Percentiles rank a stretch among this genome's conserved stretches.
Conservation (phyloP, 2,113 vertebrate genomes). For the Plecturocebus donacophilus region DNA sequence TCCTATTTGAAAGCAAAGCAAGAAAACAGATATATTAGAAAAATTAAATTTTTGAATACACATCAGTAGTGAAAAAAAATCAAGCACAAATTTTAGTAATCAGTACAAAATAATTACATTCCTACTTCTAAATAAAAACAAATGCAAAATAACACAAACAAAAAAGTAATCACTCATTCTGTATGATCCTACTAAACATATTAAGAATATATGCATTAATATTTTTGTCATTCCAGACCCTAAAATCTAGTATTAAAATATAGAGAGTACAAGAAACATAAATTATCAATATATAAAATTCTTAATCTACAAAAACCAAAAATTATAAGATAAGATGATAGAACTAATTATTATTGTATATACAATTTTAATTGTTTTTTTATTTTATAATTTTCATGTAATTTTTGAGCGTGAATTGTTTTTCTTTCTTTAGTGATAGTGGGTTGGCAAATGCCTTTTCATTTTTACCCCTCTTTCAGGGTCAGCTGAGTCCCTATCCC, state of each 20-base stretch:
- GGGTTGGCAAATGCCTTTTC: background rate
- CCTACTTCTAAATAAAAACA: background rate
- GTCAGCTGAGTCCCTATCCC: background rate
- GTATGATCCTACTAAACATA: background rate
- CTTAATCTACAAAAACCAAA: background rate
- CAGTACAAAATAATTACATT: background rate
- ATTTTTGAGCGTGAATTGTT: background rate
- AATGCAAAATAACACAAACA: background rate
- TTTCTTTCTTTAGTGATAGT: background rate
- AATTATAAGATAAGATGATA: background rate
- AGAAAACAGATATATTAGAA: background rate
- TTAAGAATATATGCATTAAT: background rate
- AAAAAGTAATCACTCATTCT: background rate
- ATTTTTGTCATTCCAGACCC: background rate
- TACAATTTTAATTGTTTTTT: background rate
- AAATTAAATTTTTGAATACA: background rate
- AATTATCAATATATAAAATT: background rate
- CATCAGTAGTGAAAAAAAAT: background rate
- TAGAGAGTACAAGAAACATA: background rate
- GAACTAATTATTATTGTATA: background rate
- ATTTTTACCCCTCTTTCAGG: background rate
- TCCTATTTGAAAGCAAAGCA: background rate
- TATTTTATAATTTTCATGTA: background rate
- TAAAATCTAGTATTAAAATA: background rate
- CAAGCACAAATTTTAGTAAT: background rate